phyloP scores from a whole-genome alignment of 2,888 invertebrate species.

The Nesidiocoris tenuis region DNA sequence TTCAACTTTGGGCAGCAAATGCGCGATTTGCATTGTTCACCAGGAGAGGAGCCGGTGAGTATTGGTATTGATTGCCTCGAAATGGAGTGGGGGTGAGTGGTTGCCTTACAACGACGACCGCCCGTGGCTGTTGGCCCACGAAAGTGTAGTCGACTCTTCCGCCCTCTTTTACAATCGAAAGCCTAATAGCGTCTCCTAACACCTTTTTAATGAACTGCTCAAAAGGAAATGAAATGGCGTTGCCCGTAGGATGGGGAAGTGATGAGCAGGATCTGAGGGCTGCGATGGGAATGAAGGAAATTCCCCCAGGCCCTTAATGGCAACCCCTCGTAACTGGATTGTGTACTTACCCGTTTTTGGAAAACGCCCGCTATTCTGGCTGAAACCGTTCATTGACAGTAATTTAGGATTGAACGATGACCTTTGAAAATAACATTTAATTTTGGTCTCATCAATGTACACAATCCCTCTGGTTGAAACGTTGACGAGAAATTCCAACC shows the following conservation, averaged over 20 bases:
- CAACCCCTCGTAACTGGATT: background rate
- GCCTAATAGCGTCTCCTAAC: conserved; percentile 69
- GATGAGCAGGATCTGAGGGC: conserved; percentile 10
- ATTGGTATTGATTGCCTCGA: conserved; percentile 28
- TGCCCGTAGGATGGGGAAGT: conserved; percentile 1
- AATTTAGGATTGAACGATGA: too few species aligned
- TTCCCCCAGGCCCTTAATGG: background rate
- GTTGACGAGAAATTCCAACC: too few species aligned
- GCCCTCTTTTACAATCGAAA: conserved; percentile 52
- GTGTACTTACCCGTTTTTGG: too few species aligned
- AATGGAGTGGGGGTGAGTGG: background rate
- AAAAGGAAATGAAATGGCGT: conserved; percentile 43
- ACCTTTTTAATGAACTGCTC: conserved; percentile 71
- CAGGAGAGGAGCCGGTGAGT: conserved; percentile 20
- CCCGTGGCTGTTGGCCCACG: conserved; percentile 14
- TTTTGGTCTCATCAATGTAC: too few species aligned
- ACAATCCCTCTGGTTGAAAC: too few species aligned
- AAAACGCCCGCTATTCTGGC: too few species aligned
- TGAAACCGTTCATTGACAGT: too few species aligned
- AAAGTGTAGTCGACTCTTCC: conserved; percentile 5
- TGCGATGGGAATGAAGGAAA: conserved; percentile 22
- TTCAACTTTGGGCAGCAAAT: background rate
- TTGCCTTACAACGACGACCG: background rate
- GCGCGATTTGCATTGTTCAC: conserved; percentile 37
- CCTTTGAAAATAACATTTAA: too few species aligned